A percentile compares a stretch with the other conserved stretches of the same genome.
Evolutionary conservation across 2,888 invertebrate species (phyloP).

Genomic region (Antheraea yamamai): DNA sequence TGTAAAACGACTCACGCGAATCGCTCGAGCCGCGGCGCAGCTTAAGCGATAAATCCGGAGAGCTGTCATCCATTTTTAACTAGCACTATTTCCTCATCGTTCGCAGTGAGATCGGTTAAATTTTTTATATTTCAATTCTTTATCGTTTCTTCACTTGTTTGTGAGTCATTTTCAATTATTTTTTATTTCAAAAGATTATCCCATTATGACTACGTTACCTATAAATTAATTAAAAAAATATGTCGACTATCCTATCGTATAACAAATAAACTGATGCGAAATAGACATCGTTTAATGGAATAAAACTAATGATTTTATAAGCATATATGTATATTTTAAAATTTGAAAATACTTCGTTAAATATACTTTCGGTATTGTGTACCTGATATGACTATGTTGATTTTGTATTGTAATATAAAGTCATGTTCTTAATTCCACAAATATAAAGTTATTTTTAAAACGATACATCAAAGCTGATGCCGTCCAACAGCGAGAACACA

Average conservation of each 20-base stretch:
- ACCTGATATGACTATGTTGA: not conserved
- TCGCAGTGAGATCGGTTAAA: constrained; percentile 23
- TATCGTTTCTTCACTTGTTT: constrained; percentile 48
- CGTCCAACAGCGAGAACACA: constrained; percentile 41
- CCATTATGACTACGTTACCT: constrained; percentile 33
- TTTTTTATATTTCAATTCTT: constrained; percentile 32
- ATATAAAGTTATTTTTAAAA: constrained; percentile 20
- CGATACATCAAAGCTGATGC: constrained; percentile 37
- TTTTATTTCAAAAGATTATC: constrained; percentile 31
- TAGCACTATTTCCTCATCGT: constrained; percentile 40
- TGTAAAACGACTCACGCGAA: constrained; percentile 93
- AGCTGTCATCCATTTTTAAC: constrained; percentile 86
- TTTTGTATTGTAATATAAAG: not conserved
- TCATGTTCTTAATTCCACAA: not conserved
- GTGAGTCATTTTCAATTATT: constrained; percentile 44
- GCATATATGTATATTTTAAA: not conserved
- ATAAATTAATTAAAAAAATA: constrained; percentile 15
- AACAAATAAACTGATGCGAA: not conserved
- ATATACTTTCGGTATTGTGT: not conserved
- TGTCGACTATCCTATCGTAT: not conserved
- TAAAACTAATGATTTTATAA: not conserved
- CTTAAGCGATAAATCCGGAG: constrained; percentile 92
- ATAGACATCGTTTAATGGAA: not conserved
- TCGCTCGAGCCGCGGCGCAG: constrained; percentile 92
- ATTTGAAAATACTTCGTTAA: not conserved